phyloP scores from a whole-genome alignment of 2,888 invertebrate species.

The Temnothorax ravouxi region DNA sequence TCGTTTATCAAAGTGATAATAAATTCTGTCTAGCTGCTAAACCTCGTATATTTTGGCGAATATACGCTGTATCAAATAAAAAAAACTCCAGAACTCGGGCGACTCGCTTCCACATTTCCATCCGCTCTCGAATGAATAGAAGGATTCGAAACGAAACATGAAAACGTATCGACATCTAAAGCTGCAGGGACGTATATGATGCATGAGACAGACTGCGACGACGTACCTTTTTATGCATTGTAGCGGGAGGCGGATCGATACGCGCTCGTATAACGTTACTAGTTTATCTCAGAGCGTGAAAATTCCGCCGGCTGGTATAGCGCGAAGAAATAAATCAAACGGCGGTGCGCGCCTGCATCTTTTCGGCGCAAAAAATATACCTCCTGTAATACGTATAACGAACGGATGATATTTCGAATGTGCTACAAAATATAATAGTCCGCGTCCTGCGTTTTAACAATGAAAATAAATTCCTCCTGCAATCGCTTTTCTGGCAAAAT shows the following conservation, averaged over 20 bases:
- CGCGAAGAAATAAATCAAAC: constrained; percentile 46
- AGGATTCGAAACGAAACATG: constrained; percentile 62
- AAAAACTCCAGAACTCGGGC: constrained; percentile 32
- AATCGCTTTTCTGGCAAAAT: background rate
- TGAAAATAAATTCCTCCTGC: background rate
- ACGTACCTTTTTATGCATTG: constrained; percentile 58
- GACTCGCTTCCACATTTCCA: constrained; percentile 50
- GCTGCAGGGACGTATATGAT: constrained; percentile 56
- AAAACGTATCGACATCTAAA: constrained; percentile 56
- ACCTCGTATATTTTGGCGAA: constrained; percentile 22
- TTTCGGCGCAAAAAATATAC: constrained; percentile 7
- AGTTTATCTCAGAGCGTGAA: constrained; percentile 54
- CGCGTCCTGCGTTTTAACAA: background rate
- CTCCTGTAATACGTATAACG: constrained; percentile 27
- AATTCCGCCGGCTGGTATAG: constrained; percentile 17
- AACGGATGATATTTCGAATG: constrained; percentile 13
- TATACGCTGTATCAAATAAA: constrained; percentile 13
- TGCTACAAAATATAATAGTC: constrained; percentile 4
- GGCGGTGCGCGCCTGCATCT: constrained; percentile 27
- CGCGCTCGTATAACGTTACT: constrained; percentile 47
- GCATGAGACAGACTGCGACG: constrained; percentile 57
- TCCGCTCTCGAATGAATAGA: constrained; percentile 50
- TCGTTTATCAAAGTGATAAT: background rate
- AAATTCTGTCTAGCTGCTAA: background rate
- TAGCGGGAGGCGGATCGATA: constrained; percentile 54